Base-by-base conservation (phyloP, 2,113 vertebrate genomes). In the Siniperca chuatsi region DNA sequence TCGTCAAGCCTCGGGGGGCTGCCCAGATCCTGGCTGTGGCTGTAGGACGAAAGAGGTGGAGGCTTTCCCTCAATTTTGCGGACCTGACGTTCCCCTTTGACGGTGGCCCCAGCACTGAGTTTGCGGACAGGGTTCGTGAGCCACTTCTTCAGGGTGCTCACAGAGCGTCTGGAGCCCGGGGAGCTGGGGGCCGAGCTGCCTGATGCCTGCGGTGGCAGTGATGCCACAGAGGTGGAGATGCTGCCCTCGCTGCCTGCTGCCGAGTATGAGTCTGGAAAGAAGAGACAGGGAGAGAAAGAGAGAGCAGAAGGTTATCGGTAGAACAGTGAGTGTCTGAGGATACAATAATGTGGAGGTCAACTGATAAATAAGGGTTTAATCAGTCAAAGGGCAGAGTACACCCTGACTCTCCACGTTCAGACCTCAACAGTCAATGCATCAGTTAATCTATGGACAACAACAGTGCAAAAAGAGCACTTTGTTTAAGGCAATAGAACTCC, bases 201-300 rank as follows among this genome's bases (percentile, higher is more conserved):
- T 37, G 97, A 97, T 4, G 95, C 95, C 90, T 95, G 96, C 0
- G 96, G 97, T 71, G 96, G 96, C 79, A 97, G 94, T 0, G 97
- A 98, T 42, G 94, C 96, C 93, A 97, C 97, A 0, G 97, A 98
- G 75, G 96, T 97, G 10, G 97, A 97, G 91, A 97, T 95, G 90
- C 97, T 98, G 79, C 97, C 97, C 78, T 97, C 97, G 29, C 97
- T 98, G 91, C 96, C 97, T 15, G 97, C 96, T 80, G 96, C 95
- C 8, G 97, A 96, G 90, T 98, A 98, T 6, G 97, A 96, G 91
- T 98, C 97, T 98, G 91, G 2, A 83, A 62, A 79, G 20, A 73
- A 75, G 42, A 78, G 4, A 58, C 4, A 62, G 71, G 67, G 55
- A 79, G 40, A 82, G 42, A 74, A n/a, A 83, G 57, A 73, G n/a